These are phyloP conservation scores for Perdix hodgsoniae DNA, from an alignment of 2,797 vertebrate species.

Conservation along the genomic window DNA sequence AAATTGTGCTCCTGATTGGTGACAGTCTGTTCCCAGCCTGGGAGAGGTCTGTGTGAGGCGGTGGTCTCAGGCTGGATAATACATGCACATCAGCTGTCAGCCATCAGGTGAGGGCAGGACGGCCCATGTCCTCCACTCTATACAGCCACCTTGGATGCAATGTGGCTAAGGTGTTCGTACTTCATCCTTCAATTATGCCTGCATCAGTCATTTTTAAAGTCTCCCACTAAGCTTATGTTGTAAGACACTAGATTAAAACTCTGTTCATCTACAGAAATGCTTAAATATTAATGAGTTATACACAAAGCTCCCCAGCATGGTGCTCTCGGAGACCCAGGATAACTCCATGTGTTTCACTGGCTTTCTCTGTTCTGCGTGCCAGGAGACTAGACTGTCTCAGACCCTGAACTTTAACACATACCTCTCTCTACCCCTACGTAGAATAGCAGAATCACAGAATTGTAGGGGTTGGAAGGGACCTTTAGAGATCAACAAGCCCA, in stretches of 20 bases:
- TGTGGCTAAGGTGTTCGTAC: constrained; percentile 6
- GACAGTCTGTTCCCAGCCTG: not conserved
- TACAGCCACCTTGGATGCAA: not conserved
- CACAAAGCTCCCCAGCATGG: not conserved
- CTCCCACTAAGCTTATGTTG: constrained; percentile 40
- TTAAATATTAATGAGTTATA: constrained; percentile 56
- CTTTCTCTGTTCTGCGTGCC: not conserved
- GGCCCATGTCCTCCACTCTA: not conserved
- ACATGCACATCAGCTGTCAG: accelerated
- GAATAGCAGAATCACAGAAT: no score
- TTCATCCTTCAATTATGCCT: constrained; percentile 23
- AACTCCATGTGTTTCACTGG: constrained; percentile 66
- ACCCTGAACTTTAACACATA: not conserved
- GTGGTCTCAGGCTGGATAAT: not conserved
- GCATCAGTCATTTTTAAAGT: constrained; percentile 9
- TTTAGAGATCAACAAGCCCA: no score
- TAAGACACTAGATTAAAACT: constrained; percentile 49
- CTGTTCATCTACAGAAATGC: constrained; percentile 7
- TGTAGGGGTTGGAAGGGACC: no score
- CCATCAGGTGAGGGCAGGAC: not conserved
- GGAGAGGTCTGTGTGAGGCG: not conserved
- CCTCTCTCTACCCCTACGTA: not conserved
- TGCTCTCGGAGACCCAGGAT: constrained; percentile 28
- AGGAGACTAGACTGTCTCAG: constrained; percentile 20
- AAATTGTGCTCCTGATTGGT: not conserved